Evolutionary conservation across 2,113 vertebrate species (phyloP).

Genomic region (Laticauda colubrina): DNA sequence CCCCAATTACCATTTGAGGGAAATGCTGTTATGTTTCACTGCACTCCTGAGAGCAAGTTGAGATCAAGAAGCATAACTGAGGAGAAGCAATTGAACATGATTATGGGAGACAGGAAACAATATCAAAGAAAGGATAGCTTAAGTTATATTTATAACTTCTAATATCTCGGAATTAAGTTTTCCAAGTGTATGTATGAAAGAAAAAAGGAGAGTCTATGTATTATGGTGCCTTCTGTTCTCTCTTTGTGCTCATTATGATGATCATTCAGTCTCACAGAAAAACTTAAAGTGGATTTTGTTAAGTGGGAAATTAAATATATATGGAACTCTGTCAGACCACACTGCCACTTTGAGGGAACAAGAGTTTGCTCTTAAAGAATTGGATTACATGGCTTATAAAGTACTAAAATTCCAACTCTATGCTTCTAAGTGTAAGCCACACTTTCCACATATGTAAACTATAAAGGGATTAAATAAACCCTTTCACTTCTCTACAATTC

Average conservation of each 20-base stretch:
- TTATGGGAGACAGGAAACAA: slow-evolving; percentile 34
- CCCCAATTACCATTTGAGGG: slow-evolving; percentile 54
- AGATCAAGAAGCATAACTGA: slow-evolving; percentile 26
- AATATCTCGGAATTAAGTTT: slow-evolving; percentile 36
- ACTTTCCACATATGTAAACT: background rate
- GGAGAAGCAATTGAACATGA: slow-evolving; percentile 40
- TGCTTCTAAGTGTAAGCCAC: background rate
- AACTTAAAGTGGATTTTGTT: background rate
- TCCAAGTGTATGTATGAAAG: slow-evolving; percentile 26
- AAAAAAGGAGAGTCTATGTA: background rate
- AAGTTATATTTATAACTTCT: slow-evolving; percentile 25
- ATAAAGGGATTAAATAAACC: background rate
- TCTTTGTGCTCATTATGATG: background rate
- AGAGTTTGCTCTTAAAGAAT: background rate
- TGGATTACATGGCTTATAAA: background rate
- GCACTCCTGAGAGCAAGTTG: slow-evolving; percentile 43
- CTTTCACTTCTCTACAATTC: background rate
- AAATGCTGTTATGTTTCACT: slow-evolving; percentile 53
- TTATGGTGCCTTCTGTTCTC: background rate
- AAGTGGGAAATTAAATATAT: background rate
- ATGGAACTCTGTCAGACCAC: background rate
- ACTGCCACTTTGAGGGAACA: background rate
- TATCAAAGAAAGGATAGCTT: slow-evolving; percentile 34
- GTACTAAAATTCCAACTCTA: background rate
- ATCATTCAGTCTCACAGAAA: background rate